These are phyloP conservation scores for Proisotoma minuta DNA, from an alignment of 2,888 invertebrate genomes.

Conservation along the genomic window DNA sequence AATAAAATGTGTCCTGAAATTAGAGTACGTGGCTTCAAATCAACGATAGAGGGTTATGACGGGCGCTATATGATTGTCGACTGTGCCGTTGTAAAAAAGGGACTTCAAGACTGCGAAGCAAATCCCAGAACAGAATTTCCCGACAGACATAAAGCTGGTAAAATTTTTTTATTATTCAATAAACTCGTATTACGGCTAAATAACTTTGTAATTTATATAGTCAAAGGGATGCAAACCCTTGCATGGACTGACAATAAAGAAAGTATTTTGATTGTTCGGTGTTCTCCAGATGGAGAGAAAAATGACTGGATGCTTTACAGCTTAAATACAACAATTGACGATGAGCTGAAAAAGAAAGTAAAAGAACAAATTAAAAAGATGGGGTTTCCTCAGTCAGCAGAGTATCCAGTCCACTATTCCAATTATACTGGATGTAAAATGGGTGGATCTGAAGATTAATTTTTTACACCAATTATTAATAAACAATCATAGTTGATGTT, in stretches of 20 bases:
- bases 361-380: slow-evolving; percentile 5
- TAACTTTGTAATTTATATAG: slow-evolving; percentile 11
- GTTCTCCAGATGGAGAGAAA: slow-evolving; percentile 18
- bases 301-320: slow-evolving; percentile 31
- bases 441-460: no score
- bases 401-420: background rate
- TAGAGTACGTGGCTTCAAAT: slow-evolving; percentile 20
- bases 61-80: slow-evolving; percentile 19
- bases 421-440: background rate
- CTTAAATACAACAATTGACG: slow-evolving; percentile 11
- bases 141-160: slow-evolving; percentile 19
- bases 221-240: slow-evolving; percentile 23
- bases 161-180: no score
- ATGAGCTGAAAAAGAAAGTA: slow-evolving; percentile 5
- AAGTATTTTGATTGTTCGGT: slow-evolving; percentile 26
- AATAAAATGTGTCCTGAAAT: slow-evolving; percentile 19
- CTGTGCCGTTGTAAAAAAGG: slow-evolving; percentile 25
- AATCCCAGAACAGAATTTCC: slow-evolving; percentile 18
- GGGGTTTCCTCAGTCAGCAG: slow-evolving; percentile 10
- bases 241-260: slow-evolving; percentile 31
- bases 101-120: slow-evolving; percentile 24
- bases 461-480: no score
- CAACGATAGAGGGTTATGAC: slow-evolving; percentile 19
- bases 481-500: no score
- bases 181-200: no score